Percentiles rank a stretch among this genome's conserved stretches.
Evolutionary conservation across 2,888 invertebrate species (phyloP).

Genomic region (Nymphalis polychloros): DNA sequence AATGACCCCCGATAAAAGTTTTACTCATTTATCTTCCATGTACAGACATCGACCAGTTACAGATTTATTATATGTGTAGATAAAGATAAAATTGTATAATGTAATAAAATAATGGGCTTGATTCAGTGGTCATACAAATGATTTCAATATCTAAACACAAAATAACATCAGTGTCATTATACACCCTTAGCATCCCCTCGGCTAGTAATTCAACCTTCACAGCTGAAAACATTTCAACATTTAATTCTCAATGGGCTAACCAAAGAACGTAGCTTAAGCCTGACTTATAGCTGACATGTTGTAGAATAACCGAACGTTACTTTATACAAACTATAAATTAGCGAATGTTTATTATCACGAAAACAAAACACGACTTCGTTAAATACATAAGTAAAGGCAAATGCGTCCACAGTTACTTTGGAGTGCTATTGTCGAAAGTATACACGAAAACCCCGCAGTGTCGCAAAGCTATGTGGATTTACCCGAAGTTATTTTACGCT

Average conservation of each 20-base stretch:
- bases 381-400: slow-evolving; percentile 18
- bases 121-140: too few species aligned
- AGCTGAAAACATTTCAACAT: too few species aligned
- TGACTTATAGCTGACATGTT: not conserved
- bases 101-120: too few species aligned
- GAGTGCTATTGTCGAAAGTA: slow-evolving; percentile 31
- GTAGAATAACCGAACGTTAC: not conserved
- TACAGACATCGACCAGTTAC: too few species aligned
- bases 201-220: too few species aligned
- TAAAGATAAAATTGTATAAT: too few species aligned
- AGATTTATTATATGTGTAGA: too few species aligned
- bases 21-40: too few species aligned
- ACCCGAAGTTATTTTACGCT: slow-evolving; percentile 11
- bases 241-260: not conserved
- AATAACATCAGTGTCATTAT: too few species aligned
- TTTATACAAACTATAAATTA: slow-evolving; percentile 2
- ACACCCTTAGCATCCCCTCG: too few species aligned
- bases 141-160: too few species aligned
- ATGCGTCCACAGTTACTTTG: slow-evolving; percentile 18
- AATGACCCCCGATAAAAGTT: too few species aligned
- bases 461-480: slow-evolving; percentile 3
- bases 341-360: not conserved
- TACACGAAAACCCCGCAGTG: slow-evolving; percentile 22
- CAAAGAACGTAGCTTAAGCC: not conserved
- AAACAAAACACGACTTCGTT: slow-evolving; percentile 10